Conservation (phyloP, 2,797 vertebrate species). For the Podarcis lilfordi region DNA sequence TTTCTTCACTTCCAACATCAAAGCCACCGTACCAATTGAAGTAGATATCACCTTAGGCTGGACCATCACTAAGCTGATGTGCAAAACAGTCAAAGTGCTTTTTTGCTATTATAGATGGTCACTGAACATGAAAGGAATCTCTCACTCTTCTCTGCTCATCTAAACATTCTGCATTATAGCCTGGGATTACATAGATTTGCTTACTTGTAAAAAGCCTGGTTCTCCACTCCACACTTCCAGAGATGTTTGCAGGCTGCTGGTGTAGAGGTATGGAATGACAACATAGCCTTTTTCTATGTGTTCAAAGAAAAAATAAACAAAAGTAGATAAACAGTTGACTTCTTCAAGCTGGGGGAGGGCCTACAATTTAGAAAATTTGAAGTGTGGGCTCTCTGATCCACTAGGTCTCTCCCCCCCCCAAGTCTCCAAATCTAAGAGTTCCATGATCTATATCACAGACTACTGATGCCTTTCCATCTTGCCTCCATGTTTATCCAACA, state of each 20-base stretch:
- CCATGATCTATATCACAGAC: neutral
- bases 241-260: slow-evolving; percentile 98
- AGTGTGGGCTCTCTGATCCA: neutral
- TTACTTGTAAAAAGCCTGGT: slow-evolving; percentile 99
- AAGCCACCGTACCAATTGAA: neutral
- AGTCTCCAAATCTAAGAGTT: neutral
- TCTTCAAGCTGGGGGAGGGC: neutral
- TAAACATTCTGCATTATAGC: neutral
- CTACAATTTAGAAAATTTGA: neutral
- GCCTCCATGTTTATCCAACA: neutral
- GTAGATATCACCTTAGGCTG: neutral
- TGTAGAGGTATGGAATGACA: slow-evolving; percentile 97
- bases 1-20: neutral
- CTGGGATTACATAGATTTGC: slow-evolving; percentile 53
- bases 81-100: neutral
- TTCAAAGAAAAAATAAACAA: slow-evolving; percentile 69
- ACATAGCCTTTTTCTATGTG: slow-evolving; percentile 91
- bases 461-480: neutral
- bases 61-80: neutral
- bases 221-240: slow-evolving; percentile 98
- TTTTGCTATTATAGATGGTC: neutral
- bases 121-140: neutral
- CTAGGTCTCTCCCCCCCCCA: neutral
- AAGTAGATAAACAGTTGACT: neutral
- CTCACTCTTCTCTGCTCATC: neutral